phyloP scores from a whole-genome alignment of 2,888 invertebrate genomes.

The Resseliella maxima region DNA sequence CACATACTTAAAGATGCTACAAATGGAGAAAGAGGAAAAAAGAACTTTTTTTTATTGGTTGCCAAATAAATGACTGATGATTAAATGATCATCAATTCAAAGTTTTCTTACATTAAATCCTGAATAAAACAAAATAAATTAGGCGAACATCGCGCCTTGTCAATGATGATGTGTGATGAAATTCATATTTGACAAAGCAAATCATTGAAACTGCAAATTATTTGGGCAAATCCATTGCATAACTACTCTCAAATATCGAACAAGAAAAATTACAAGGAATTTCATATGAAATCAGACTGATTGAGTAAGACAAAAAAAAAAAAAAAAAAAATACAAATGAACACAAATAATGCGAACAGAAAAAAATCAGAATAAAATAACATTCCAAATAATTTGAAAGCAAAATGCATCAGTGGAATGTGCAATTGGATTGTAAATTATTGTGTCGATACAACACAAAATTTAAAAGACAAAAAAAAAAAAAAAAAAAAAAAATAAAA shows the following conservation, averaged over 20 bases:
- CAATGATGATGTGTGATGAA: too few relatives aligned
- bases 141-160: too few relatives aligned
- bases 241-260: too few relatives aligned
- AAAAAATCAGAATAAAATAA: neutral
- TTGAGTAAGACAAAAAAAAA: neutral
- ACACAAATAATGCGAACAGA: neutral
- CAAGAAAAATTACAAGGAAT: neutral
- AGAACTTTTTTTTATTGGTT: neutral
- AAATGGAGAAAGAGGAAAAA: constrained; percentile 44
- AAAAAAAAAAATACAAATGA: neutral
- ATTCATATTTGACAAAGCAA: too few relatives aligned
- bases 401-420: too few relatives aligned
- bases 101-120: neutral
- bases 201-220: neutral
- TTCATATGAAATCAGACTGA: neutral
- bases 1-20: neutral
- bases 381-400: too few relatives aligned
- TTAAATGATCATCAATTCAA: neutral
- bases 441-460: neutral
- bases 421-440: too few relatives aligned
- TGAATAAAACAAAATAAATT: neutral
- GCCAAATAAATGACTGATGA: neutral
- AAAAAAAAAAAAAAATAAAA: neutral
- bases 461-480: neutral
- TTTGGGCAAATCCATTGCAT: neutral